Conservation (phyloP, 37 sponge, comb jelly and placozoan genomes). For the Haliclona indistincta region DNA sequence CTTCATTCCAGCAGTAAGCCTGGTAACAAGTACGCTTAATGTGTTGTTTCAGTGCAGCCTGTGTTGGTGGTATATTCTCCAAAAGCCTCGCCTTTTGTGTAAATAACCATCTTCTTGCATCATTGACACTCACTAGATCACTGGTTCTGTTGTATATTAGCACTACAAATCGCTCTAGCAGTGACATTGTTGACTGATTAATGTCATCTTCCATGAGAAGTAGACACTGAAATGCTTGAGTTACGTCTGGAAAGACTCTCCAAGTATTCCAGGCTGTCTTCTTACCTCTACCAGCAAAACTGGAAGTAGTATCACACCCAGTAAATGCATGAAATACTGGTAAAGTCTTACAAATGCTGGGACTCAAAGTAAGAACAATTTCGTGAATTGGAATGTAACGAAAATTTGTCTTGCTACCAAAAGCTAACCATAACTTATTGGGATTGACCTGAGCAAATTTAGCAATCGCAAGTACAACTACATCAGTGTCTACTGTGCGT, state of each 20-base stretch:
- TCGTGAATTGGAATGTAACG: neutral
- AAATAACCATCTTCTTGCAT: conserved; percentile 3
- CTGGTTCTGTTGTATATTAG: conserved; percentile 17
- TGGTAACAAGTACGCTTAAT: conserved; percentile 13
- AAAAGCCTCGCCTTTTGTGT: neutral
- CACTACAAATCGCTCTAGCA: conserved; percentile 7
- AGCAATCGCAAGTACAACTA: conserved; percentile 37
- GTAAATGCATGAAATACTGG: conserved; percentile 31
- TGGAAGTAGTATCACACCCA: conserved; percentile 21
- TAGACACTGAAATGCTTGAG: neutral
- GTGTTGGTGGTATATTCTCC: conserved; percentile 21
- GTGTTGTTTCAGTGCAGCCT: neutral
- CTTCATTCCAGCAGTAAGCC: conserved; percentile 10
- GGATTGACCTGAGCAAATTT: conserved; percentile 11
- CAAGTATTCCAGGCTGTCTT: conserved; percentile 17
- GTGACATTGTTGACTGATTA: conserved; percentile 6
- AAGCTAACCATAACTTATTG: conserved; percentile 25
- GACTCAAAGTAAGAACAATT: too few species aligned
- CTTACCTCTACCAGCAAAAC: conserved; percentile 20
- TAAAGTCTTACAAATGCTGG: neutral
- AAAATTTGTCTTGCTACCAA: conserved; percentile 8
- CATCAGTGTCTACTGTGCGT: conserved; percentile 30
- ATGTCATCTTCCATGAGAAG: conserved; percentile 11
- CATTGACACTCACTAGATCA: conserved; percentile 20
- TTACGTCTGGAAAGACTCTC: neutral